Evolutionary conservation across 2,113 vertebrate species (phyloP).

Genomic region (Trichomycterus rosablanca): DNA sequence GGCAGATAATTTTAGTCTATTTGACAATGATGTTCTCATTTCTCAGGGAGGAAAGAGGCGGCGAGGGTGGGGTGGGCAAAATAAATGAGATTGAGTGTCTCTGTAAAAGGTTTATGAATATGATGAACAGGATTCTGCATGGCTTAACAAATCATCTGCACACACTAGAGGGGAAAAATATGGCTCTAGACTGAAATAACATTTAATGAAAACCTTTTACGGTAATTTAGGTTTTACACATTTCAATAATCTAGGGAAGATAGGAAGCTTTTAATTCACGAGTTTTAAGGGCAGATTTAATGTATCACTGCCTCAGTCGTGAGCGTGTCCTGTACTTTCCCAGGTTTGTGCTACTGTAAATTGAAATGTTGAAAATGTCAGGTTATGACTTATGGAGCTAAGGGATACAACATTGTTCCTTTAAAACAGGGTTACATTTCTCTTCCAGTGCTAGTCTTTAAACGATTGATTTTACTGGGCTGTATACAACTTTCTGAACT

Average conservation of each 20-base stretch:
- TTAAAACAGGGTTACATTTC: constrained; percentile 9
- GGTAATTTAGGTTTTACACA: constrained; percentile 34
- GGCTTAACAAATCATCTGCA: constrained; percentile 40
- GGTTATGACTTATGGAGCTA: constrained; percentile 15
- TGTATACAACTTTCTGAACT: no score
- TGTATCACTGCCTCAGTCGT: constrained; percentile 27
- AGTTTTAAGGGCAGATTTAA: constrained; percentile 41
- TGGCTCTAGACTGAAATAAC: constrained; percentile 28
- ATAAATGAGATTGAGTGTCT: constrained; percentile 30
- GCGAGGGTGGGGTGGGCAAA: constrained; percentile 4
- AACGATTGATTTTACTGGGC: no score
- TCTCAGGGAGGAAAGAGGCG: neutral
- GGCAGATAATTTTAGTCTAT: neutral
- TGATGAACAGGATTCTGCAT: constrained; percentile 26
- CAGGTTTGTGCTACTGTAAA: constrained; percentile 25
- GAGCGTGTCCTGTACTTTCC: constrained; percentile 13
- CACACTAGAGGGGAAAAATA: constrained; percentile 25
- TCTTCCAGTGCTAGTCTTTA: neutral
- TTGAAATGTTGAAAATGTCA: constrained; percentile 40
- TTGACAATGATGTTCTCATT: constrained; percentile 25
- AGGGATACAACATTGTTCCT: constrained; percentile 8
- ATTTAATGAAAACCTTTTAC: constrained; percentile 39
- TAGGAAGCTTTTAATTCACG: constrained; percentile 8
- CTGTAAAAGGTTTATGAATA: constrained; percentile 34
- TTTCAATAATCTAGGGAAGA: constrained; percentile 21